Evolutionary conservation across 2,113 vertebrate genomes (phyloP).

Genomic region (Craseonycteris thonglongyai): DNA sequence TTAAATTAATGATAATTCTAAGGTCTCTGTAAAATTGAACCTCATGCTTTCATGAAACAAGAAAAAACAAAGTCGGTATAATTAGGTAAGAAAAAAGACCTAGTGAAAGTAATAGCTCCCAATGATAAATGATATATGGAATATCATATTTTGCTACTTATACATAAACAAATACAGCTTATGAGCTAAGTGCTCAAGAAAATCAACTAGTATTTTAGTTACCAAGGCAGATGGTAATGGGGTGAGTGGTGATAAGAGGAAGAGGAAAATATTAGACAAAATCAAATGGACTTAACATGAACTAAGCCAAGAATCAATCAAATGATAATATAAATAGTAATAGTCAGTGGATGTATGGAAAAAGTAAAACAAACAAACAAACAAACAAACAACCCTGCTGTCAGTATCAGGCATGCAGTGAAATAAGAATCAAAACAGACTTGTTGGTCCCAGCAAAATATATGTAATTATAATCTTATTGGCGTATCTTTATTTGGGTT

Average conservation of each 20-base stretch:
- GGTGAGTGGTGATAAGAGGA: neutral
- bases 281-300: neutral
- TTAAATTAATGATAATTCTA: constrained; percentile 25
- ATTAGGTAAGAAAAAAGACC: constrained; percentile 9
- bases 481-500: neutral
- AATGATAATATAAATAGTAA: neutral
- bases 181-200: neutral
- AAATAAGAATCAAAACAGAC: neutral
- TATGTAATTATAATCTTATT: neutral
- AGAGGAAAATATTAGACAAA: neutral
- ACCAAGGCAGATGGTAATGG: neutral
- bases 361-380: neutral
- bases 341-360: neutral
- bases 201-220: neutral
- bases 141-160: neutral
- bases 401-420: neutral
- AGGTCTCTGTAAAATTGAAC: neutral
- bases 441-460: neutral
- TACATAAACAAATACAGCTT: neutral
- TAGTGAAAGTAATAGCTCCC: neutral
- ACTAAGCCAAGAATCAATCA: neutral
- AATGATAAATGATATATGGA: neutral
- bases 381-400: neutral
- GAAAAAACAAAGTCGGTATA: constrained; percentile 22
- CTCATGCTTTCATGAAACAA: constrained; percentile 35